Evolutionary conservation across 2,888 invertebrate species (phyloP).

Genomic region (Agrotis segetum): DNA sequence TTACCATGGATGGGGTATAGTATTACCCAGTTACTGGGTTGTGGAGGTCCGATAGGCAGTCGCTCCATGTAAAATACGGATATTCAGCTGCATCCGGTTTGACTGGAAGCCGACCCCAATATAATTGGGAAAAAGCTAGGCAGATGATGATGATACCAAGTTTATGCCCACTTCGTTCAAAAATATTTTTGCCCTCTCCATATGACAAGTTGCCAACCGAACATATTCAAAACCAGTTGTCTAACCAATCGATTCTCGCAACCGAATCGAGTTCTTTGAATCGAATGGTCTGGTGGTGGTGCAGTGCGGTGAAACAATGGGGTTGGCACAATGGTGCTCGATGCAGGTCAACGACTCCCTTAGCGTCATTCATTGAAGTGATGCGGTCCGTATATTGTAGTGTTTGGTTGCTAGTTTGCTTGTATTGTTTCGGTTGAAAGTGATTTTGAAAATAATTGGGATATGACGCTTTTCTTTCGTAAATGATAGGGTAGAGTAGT

Average conservation of each 20-base stretch:
- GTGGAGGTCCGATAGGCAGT: too few species aligned
- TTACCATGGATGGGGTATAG: too few species aligned
- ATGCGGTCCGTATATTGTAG: constrained; percentile 18
- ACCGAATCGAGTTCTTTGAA: constrained; percentile 47
- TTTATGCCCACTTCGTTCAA: too few species aligned
- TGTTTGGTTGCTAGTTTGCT: constrained; percentile 25
- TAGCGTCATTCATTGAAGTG: constrained; percentile 26
- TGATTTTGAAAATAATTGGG: not conserved
- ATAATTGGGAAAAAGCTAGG: too few species aligned
- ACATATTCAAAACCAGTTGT: constrained; percentile 39
- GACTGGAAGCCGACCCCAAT: too few species aligned
- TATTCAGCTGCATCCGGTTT: too few species aligned
- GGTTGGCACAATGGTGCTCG: constrained; percentile 51
- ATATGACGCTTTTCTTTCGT: not conserved
- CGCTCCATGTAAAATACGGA: too few species aligned
- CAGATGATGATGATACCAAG: too few species aligned
- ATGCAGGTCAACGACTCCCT: constrained; percentile 42
- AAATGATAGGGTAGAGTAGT: too few species aligned
- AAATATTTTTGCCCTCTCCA: too few species aligned
- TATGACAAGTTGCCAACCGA: not conserved
- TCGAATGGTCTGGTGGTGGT: constrained; percentile 42
- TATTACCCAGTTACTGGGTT: too few species aligned
- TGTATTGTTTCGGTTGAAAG: constrained; percentile 15
- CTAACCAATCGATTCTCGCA: constrained; percentile 44
- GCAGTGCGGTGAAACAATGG: constrained; percentile 61